These are phyloP conservation scores for Falco punctatus DNA, from an alignment of 2,113 vertebrate genomes.

Conservation along the genomic window DNA sequence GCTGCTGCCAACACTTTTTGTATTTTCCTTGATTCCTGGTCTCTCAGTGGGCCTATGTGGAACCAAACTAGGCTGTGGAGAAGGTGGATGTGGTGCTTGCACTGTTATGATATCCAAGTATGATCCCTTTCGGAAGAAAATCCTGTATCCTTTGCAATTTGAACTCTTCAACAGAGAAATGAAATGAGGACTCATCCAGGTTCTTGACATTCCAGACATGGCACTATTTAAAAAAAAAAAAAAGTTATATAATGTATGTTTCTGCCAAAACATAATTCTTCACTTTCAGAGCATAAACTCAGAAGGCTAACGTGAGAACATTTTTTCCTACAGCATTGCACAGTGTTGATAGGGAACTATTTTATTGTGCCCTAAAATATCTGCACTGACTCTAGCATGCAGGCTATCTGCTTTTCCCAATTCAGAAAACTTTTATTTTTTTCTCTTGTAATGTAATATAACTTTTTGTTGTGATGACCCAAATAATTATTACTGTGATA, in stretches of 20 bases:
- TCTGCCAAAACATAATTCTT: background rate
- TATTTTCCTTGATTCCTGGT: slow-evolving; percentile 73
- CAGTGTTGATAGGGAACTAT: background rate
- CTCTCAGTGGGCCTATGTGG: slow-evolving; percentile 87
- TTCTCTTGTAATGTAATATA: background rate
- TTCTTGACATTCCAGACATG: background rate
- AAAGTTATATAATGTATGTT: background rate
- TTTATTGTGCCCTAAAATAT: background rate
- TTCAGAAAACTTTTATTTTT: background rate
- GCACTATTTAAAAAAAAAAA: background rate
- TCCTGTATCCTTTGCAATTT: slow-evolving; percentile 87
- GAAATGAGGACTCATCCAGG: background rate
- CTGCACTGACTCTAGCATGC: background rate
- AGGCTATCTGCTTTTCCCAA: background rate
- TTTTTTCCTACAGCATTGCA: background rate
- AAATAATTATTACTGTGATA: background rate
- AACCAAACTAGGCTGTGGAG: slow-evolving; percentile 93
- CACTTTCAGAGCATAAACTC: background rate
- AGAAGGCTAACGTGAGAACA: background rate
- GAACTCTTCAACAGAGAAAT: background rate
- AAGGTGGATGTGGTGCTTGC: slow-evolving; percentile 94
- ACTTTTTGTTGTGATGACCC: background rate
- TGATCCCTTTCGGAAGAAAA: slow-evolving; percentile 73
- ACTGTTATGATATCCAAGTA: slow-evolving; percentile 94
- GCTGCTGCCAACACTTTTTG: background rate